Base-by-base conservation (phyloP, 2,797 vertebrate genomes). In the Lepus townsendii region DNA sequence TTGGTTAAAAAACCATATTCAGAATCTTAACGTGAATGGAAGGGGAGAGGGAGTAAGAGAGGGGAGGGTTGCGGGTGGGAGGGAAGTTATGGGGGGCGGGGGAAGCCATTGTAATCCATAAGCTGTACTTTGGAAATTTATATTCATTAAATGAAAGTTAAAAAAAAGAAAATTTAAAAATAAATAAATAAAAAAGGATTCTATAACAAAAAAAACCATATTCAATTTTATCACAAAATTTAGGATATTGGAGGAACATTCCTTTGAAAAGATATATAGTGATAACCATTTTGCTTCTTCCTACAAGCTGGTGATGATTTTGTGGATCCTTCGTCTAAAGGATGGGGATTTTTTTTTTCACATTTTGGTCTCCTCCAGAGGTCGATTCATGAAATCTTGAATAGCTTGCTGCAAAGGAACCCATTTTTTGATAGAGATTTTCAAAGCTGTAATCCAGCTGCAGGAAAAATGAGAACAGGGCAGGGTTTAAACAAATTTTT, bases 371-470 rank as follows among this genome's bases (percentile, higher is more conserved):
- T 99, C 99, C 71, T 99, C 99, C 22, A 98, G 93, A 54, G 98
- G 98, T 10, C 95, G 98, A 71, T 97, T 99, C 97, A 99, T 99
- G 96, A 99, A 99, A 95, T 99, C 98, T 95, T 99, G 98, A 97
- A 99, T 99, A 86, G 98, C 99, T 94, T 99, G 98, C 91, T 99
- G 99, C 66, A 99, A 97, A 47, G 99, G 99, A 94, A 99, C 89
- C 99, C 99, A 99, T 97, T 99, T 99, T 95, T 98, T 98, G 97
- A 99, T 98, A 12, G 99, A 99, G 12, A 98, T 97, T 98, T 98
- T 99, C 96, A 99, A 96, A 78, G 99, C 98, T 93, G 98, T 97
- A 85, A 99, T 99, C 99, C 99, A 99, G 73, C 99, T 99, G 97
- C 63, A 96, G 97, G 12, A 17, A 42, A 79, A 30, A 77, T 73